These are phyloP conservation scores for Zaprionus kolodkinae DNA, from an alignment of 1,140 invertebrate species.

Conservation along the genomic window DNA sequence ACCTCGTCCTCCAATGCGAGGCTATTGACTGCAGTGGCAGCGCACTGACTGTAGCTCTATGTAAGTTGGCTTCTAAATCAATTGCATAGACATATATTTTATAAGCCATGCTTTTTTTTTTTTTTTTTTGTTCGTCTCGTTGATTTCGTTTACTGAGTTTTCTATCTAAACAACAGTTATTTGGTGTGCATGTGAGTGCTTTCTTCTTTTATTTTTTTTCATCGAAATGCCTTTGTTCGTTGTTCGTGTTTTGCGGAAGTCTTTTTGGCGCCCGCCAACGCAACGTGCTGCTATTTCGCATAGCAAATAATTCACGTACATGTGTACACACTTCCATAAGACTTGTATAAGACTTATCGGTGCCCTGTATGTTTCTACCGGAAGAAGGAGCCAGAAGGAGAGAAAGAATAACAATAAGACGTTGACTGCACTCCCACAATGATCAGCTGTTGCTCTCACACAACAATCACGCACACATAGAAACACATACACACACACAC, in stretches of 20 bases:
- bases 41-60: conserved; percentile 5
- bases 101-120: conserved; percentile 16
- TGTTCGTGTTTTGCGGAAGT: conserved; percentile 59
- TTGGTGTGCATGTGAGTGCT: background rate
- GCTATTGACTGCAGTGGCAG: conserved; percentile 50
- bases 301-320: conserved; percentile 10
- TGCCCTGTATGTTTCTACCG: conserved; percentile 5
- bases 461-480: conserved; percentile 33
- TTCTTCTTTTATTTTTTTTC: conserved; percentile 9
- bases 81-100: conserved; percentile 49
- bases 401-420: conserved; percentile 36
- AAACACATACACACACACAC: conserved; percentile 17
- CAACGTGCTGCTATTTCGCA: conserved; percentile 69
- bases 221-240: conserved; percentile 55
- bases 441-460: conserved; percentile 66
- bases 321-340: background rate
- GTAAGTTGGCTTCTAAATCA: conserved; percentile 43
- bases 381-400: conserved; percentile 20
- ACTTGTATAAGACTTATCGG: conserved; percentile 1
- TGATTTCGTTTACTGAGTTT: conserved; percentile 6
- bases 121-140: background rate
- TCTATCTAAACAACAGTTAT: conserved; percentile 5
- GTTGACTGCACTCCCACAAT: conserved; percentile 44
- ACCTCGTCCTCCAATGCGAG: conserved; percentile 50
- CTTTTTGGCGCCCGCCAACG: conserved; percentile 71